Evolutionary conservation across 2,888 invertebrate species (phyloP), one percentile per base, ranked within the genome.

Genomic region (Lepidochitona cinerea): DNA sequence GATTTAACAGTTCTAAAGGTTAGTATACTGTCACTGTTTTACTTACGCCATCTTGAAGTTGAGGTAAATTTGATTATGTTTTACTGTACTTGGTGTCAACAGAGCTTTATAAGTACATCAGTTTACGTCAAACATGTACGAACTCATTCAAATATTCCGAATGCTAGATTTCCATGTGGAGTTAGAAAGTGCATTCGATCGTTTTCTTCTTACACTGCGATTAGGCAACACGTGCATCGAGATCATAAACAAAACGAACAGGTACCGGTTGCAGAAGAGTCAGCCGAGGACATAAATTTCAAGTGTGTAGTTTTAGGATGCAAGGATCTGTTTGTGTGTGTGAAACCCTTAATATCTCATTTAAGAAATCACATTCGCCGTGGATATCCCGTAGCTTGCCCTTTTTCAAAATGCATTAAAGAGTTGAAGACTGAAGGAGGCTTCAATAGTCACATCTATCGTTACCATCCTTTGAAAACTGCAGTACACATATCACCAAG

Each of bases 111-210:
- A n/a, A n/a, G n/a, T n/a, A n/a, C n/a, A n/a, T n/a, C n/a, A n/a
- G n/a, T n/a, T n/a, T n/a, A n/a, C n/a, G n/a, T n/a, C n/a, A n/a
- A n/a, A n/a, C n/a, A n/a, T n/a, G n/a, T n/a, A n/a, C n/a, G n/a
- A n/a, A n/a, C n/a, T n/a, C n/a, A n/a, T n/a, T n/a, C n/a, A n/a
- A n/a, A n/a, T n/a, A n/a, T n/a, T n/a, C n/a, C n/a, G n/a, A n/a
- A n/a, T n/a, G n/a, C n/a, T n/a, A n/a, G 36, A 68, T 68, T 68
- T 68, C 68, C 37, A 7, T 68, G 68, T 23, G 37, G 68, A 23
- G 9, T 68, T 37, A 18, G 6, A 7, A 23, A 23, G n/a, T 68
- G 68, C 33, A 14, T 23, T n/a, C n/a, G 37, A 37, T 32, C n/a
- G 23, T 68, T 68, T 37, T 18, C 68, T 9, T 32, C 68, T 37